Evolutionary conservation across 2,113 vertebrate genomes (phyloP).

Genomic region (Nothobranchius kuhntae): DNA sequence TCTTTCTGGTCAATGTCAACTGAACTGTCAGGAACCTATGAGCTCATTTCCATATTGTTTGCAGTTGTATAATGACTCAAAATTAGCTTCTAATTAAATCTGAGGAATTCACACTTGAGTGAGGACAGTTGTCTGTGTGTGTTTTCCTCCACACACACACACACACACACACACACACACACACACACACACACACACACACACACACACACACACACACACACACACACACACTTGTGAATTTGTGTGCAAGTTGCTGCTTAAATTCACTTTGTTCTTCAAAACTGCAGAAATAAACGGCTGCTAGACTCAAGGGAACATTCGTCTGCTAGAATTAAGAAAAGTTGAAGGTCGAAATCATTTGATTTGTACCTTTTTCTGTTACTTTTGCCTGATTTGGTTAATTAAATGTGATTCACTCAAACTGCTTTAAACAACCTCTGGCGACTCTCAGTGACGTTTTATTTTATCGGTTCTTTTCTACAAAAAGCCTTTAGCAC

Average conservation of each 20-base stretch:
- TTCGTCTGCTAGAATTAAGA: not conserved
- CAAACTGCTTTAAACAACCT: not conserved
- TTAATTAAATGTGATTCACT: not conserved
- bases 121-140: slow-evolving; percentile 39
- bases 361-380: not conserved
- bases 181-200: slow-evolving; percentile 12
- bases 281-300: slow-evolving; percentile 47
- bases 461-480: slow-evolving; percentile 20
- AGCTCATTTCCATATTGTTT: slow-evolving; percentile 78
- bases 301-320: slow-evolving; percentile 36
- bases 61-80: slow-evolving; percentile 75
- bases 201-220: slow-evolving; percentile 6
- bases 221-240: slow-evolving; percentile 23
- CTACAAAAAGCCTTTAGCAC: slow-evolving; percentile 37
- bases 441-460: not conserved
- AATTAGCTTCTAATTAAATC: slow-evolving; percentile 80
- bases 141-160: slow-evolving; percentile 8
- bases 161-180: not conserved
- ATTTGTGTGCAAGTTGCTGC: slow-evolving; percentile 17
- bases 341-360: slow-evolving; percentile 14
- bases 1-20: slow-evolving; percentile 63
- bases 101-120: slow-evolving; percentile 73
- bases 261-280: slow-evolving; percentile 60
- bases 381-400: not conserved
- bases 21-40: slow-evolving; percentile 63